A percentile compares a stretch with the other conserved stretches of the same genome.
Evolutionary conservation across 2,797 vertebrate species (phyloP).

Genomic region (Chaunax sp.): DNA sequence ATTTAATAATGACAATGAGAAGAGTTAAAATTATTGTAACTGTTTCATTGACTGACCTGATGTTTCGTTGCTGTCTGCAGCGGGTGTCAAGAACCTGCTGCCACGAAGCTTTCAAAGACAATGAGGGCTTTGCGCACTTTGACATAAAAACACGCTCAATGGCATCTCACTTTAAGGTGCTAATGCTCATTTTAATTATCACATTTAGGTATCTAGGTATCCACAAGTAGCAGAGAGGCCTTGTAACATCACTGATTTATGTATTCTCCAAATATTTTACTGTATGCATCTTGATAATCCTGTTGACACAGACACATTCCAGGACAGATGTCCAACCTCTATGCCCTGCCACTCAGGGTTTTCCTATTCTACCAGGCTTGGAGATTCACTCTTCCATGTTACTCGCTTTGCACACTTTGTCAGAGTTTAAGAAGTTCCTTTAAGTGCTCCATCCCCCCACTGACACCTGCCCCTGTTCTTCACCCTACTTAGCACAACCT

Average conservation of each 20-base stretch:
- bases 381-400: background rate
- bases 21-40: constrained; percentile 53
- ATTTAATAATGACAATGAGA: constrained; percentile 16
- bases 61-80: constrained; percentile 42
- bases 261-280: background rate
- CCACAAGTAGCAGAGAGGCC: background rate
- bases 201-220: background rate
- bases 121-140: constrained; percentile 15
- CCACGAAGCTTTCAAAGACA: constrained; percentile 9
- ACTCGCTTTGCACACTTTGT: background rate
- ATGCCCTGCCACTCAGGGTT: background rate
- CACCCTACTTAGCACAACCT: background rate
- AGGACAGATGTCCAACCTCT: background rate
- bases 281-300: background rate
- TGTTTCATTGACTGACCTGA: constrained; percentile 24
- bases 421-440: background rate
- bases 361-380: background rate
- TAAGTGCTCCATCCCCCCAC: background rate
- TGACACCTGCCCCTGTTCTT: background rate
- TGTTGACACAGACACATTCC: background rate
- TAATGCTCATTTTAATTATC: background rate
- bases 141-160: constrained; percentile 1
- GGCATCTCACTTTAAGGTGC: background rate
- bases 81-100: constrained; percentile 27
- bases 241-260: background rate